Conservation (phyloP, 2,888 invertebrate species). For the Lycophotia porphyrea region DNA sequence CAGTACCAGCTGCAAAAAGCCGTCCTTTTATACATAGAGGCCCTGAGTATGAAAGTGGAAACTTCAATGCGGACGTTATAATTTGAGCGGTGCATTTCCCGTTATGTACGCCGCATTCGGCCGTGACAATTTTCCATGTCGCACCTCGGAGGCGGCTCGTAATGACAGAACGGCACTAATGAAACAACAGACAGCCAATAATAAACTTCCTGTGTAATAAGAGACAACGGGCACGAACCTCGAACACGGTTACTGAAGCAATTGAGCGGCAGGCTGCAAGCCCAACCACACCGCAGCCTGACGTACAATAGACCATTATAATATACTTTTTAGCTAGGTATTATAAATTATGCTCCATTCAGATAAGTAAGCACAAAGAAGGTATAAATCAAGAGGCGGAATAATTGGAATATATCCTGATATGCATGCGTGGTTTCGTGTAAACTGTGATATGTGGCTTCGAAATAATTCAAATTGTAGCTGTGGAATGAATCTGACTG, state of each 20-base stretch:
- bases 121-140: conserved; percentile 71
- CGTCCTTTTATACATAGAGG: conserved; percentile 53
- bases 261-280: conserved; percentile 63
- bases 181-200: conserved; percentile 80
- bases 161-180: conserved; percentile 83
- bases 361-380: conserved; percentile 65
- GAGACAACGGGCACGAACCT: conserved; percentile 75
- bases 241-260: conserved; percentile 61
- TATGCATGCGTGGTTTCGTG: conserved; percentile 35
- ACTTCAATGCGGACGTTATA: conserved; percentile 78
- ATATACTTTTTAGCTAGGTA: conserved; percentile 58
- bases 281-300: conserved; percentile 69
- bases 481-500: conserved; percentile 4
- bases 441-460: conserved; percentile 43
- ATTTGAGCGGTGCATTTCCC: conserved; percentile 82
- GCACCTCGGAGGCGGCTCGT: conserved; percentile 77
- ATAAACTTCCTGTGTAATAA: conserved; percentile 80
- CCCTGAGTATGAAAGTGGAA: conserved; percentile 72
- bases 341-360: conserved; percentile 60
- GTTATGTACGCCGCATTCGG: conserved; percentile 82
- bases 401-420: conserved; percentile 60
- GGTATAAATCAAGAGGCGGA: conserved; percentile 61
- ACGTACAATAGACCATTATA: conserved; percentile 64
- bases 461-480: conserved; percentile 35
- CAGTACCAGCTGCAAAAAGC: conserved; percentile 53